phyloP scores from a whole-genome alignment of 2,113 vertebrate genomes.

The Etia nguti region DNA sequence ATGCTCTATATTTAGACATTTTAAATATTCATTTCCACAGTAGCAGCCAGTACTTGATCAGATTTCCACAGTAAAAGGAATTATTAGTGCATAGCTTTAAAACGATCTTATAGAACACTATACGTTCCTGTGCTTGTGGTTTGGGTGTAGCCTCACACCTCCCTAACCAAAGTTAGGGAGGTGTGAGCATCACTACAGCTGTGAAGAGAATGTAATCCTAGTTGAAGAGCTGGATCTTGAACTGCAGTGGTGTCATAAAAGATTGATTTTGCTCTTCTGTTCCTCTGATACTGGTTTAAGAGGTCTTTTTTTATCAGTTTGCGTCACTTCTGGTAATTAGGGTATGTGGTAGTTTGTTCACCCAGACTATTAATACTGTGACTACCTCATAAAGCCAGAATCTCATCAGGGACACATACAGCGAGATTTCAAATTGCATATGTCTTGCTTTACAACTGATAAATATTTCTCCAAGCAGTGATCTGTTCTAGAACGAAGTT shows the following conservation, averaged over 20 bases:
- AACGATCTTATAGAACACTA: background rate
- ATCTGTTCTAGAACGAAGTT: background rate
- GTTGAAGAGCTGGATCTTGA: background rate
- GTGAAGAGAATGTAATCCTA: constrained; percentile 5
- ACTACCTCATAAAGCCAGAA: background rate
- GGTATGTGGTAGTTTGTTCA: background rate
- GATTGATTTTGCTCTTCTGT: background rate
- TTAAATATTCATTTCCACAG: background rate
- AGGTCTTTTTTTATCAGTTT: background rate
- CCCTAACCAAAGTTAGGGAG: background rate
- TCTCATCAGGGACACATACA: background rate
- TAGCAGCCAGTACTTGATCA: background rate
- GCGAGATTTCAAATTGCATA: background rate
- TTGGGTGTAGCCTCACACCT: constrained; percentile 55
- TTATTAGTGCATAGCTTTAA: background rate
- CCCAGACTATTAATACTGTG: background rate
- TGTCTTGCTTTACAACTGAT: background rate
- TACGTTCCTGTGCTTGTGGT: constrained; percentile 31
- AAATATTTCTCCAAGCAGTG: background rate
- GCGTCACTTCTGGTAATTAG: constrained; percentile 1
- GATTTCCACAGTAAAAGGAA: background rate
- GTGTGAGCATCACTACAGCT: background rate
- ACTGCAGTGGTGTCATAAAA: background rate
- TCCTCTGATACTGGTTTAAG: background rate
- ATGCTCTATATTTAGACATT: background rate